Percentiles rank a stretch among this genome's conserved stretches.
Conservation (phyloP, 1,140 invertebrate species). For the Eubasilissa regina region DNA sequence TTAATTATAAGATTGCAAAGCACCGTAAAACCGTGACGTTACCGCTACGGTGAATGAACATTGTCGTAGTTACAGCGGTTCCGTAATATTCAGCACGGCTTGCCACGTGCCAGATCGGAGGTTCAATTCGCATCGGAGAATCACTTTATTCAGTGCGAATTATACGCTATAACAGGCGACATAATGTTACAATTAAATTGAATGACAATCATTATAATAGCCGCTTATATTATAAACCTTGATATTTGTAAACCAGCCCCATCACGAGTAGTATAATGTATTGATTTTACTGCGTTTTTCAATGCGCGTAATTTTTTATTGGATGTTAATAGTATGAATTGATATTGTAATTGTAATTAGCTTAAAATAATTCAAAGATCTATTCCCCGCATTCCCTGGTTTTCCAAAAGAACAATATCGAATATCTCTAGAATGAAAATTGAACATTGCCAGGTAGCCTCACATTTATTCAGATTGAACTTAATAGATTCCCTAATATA, state of each 20-base stretch:
- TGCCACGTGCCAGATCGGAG: constrained; percentile 18
- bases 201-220: neutral
- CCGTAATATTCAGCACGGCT: neutral
- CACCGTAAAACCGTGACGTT: neutral
- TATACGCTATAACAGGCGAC: neutral
- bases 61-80: constrained; percentile 4
- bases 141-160: constrained; percentile 32
- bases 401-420: no score
- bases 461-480: no score
- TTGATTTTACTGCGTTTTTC: no score
- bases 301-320: no score
- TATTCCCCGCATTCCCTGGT: no score
- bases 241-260: neutral
- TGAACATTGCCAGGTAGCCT: no score
- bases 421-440: no score
- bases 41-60: neutral
- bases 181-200: constrained; percentile 30
- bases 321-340: no score
- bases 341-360: no score
- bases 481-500: no score
- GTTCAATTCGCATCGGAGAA: constrained; percentile 13
- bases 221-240: neutral
- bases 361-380: no score
- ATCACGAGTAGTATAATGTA: no score
- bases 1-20: constrained; percentile 4